phyloP scores from a whole-genome alignment of 2,888 invertebrate genomes.

The Eledona agricola region DNA sequence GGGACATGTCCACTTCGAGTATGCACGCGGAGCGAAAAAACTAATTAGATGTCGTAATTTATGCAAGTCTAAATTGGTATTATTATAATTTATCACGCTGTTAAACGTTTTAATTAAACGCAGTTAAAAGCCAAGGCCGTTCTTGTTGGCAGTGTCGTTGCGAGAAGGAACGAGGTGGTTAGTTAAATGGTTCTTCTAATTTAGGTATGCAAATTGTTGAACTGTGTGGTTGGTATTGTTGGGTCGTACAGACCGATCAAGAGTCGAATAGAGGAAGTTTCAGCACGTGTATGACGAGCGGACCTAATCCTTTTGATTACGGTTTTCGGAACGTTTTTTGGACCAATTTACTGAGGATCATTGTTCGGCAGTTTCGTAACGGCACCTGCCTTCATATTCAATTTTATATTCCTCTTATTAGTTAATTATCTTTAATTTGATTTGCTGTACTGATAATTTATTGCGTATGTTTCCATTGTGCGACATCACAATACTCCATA shows the following conservation, averaged over 20 bases:
- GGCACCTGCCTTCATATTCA: constrained; percentile 14
- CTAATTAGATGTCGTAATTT: constrained; percentile 51
- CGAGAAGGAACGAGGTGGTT: too few species aligned
- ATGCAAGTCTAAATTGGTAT: constrained; percentile 52
- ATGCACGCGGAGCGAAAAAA: too few species aligned
- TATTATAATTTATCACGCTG: constrained; percentile 56
- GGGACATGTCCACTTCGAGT: constrained; percentile 5
- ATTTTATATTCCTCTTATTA: constrained; percentile 20
- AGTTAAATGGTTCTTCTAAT: constrained; percentile 37
- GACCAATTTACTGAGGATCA: background rate
- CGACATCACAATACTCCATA: constrained; percentile 5
- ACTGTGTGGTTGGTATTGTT: too few species aligned
- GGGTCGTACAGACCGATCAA: too few species aligned
- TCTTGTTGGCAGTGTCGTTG: constrained; percentile 16
- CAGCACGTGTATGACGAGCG: background rate
- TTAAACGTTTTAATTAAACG: constrained; percentile 57
- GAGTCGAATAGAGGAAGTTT: constrained; percentile 7
- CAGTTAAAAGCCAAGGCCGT: constrained; percentile 58
- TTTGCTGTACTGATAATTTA: constrained; percentile 11
- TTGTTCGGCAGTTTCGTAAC: constrained; percentile 11
- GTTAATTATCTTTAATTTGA: constrained; percentile 26
- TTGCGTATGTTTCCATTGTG: constrained; percentile 12
- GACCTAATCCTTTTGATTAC: constrained; percentile 9
- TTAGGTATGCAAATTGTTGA: too few species aligned
- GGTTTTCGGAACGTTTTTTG: constrained; percentile 9